Evolutionary conservation across 1,140 invertebrate genomes (phyloP).

Genomic region (Ladona fulva): DNA sequence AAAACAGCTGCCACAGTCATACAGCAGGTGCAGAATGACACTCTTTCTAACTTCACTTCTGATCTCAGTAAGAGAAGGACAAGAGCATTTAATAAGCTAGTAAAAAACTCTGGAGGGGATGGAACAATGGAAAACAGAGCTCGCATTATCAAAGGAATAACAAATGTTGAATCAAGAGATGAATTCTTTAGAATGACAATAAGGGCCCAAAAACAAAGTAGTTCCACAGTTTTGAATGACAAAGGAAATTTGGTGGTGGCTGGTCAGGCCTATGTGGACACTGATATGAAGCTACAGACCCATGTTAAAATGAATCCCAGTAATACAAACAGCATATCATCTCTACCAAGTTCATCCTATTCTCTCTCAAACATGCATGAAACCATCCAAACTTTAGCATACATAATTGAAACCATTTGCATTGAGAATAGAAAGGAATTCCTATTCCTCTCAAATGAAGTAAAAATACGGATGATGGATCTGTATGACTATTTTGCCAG

Average conservation of each 20-base stretch:
- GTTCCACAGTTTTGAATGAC: not conserved
- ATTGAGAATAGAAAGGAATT: not conserved
- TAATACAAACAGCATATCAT: not conserved
- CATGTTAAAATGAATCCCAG: not conserved
- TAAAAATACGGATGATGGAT: too few species aligned
- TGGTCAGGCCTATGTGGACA: not conserved
- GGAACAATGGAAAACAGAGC: not conserved
- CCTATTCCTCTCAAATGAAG: not conserved
- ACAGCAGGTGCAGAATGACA: not conserved
- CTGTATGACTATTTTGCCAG: too few species aligned
- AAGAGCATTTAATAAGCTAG: not conserved
- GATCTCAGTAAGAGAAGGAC: not conserved
- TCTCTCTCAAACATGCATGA: not conserved
- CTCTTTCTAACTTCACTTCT: not conserved
- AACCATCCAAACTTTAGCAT: not conserved
- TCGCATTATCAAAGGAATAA: not conserved
- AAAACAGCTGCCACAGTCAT: not conserved
- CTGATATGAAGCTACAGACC: not conserved
- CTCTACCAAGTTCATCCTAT: not conserved
- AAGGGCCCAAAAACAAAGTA: too few species aligned
- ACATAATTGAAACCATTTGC: not conserved
- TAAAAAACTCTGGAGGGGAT: not conserved
- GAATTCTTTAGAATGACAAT: not conserved
- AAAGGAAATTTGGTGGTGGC: not conserved
- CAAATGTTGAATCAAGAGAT: not conserved